These are phyloP conservation scores for Thunnus albacares DNA, from an alignment of 2,797 vertebrate species.

Conservation along the genomic window DNA sequence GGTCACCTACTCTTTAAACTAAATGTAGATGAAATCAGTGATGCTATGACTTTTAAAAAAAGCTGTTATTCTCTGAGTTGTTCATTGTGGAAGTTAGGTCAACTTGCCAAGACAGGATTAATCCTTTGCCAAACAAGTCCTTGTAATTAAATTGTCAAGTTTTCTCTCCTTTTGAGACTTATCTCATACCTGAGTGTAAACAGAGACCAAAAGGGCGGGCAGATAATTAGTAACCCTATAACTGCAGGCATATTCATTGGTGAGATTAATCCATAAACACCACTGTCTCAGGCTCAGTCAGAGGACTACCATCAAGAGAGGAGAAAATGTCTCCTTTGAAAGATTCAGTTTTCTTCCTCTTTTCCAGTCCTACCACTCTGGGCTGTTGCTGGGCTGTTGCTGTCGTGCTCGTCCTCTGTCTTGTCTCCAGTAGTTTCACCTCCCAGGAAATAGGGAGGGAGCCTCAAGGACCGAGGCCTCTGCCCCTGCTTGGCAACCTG, in stretches of 20 bases:
- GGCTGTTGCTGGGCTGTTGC: conserved; percentile 23
- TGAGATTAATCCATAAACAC: fast-evolving
- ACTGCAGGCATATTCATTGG: fast-evolving
- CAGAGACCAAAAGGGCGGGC: not conserved
- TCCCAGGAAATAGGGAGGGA: not conserved
- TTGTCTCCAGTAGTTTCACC: conserved; percentile 21
- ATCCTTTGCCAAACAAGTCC: not conserved
- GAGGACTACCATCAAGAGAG: not conserved
- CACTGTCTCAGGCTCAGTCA: not conserved
- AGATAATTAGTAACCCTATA: not conserved
- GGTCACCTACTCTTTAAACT: too few species aligned
- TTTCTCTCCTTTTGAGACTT: not conserved
- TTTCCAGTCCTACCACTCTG: conserved; percentile 28
- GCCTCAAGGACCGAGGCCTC: conserved; percentile 75
- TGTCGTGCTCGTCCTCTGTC: conserved; percentile 44
- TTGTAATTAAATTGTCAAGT: not conserved
- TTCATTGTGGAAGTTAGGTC: not conserved
- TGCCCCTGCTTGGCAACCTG: conserved; percentile 81
- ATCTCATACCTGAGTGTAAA: too few species aligned
- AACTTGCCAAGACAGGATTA: not conserved
- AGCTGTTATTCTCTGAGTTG: not conserved
- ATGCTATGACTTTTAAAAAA: too few species aligned
- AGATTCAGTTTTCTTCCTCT: conserved; percentile 8
- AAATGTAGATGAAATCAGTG: too few species aligned
- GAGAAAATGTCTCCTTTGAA: conserved; percentile 43